A percentile compares a stretch with the other conserved stretches of the same genome.
These are phyloP conservation scores for Scelioninae gen. 2 DNA, from an alignment of 2,888 invertebrate genomes.

Conservation along the genomic window DNA sequence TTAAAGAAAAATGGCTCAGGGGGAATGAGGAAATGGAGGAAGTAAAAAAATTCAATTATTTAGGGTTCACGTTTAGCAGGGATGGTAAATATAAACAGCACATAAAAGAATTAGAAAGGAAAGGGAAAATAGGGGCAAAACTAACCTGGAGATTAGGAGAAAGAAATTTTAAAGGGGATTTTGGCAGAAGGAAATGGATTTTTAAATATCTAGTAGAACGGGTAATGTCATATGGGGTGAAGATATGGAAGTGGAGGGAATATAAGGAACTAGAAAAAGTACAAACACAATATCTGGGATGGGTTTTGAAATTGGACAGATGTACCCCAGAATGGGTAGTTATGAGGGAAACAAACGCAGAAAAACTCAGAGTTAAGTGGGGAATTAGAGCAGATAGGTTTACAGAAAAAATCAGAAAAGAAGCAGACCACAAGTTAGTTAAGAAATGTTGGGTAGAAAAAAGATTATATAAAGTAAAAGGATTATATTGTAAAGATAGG, in stretches of 20 bases:
- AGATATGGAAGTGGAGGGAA: conserved; percentile 12
- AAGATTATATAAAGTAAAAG: conserved; percentile 3
- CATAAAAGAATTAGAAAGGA: conserved; percentile 30
- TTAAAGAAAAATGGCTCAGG: too few species aligned
- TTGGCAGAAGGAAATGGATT: conserved; percentile 18
- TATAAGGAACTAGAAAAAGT: neutral
- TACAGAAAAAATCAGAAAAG: neutral
- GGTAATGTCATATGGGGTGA: conserved; percentile 1
- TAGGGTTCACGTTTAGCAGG: conserved; percentile 26
- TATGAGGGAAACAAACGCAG: conserved; percentile 4
- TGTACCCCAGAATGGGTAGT: conserved; percentile 1
- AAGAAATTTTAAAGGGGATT: conserved; percentile 37
- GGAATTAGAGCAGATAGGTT: neutral
- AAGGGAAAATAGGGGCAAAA: conserved; percentile 30
- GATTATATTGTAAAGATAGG: neutral
- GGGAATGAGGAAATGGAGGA: conserved; percentile 31
- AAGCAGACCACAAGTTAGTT: neutral
- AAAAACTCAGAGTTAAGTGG: conserved; percentile 15
- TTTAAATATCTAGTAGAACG: conserved; percentile 13
- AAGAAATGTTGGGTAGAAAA: conserved; percentile 17
- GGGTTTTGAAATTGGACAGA: conserved; percentile 9
- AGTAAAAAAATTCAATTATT: conserved; percentile 26
- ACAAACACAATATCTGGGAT: neutral
- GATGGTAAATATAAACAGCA: conserved; percentile 26
- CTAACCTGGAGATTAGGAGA: conserved; percentile 39